Conservation (phyloP, 2,113 vertebrate genomes). For the Rhabdomys dilectus region DNA sequence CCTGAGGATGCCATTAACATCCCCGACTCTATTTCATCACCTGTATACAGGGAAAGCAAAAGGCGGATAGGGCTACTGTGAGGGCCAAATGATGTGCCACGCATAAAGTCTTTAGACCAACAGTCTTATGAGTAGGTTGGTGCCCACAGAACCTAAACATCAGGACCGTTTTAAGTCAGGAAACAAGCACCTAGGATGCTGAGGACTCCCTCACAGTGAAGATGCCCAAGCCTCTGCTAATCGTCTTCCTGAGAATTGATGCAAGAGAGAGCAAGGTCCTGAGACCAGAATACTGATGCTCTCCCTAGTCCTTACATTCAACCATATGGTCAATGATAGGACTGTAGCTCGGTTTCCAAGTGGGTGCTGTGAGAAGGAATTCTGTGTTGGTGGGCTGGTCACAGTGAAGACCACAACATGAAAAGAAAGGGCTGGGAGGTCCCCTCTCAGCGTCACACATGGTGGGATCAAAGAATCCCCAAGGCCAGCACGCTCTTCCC, state of each 20-base stretch:
- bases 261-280: neutral
- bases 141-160: neutral
- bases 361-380: neutral
- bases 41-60: neutral
- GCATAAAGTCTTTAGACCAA: neutral
- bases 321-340: accelerated
- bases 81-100: neutral
- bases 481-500: neutral
- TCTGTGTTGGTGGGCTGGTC: neutral
- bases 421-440: neutral
- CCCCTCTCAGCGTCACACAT: accelerated
- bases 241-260: too few species aligned
- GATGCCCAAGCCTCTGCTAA: too few species aligned
- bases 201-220: too few species aligned
- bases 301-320: neutral
- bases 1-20: neutral
- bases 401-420: accelerated
- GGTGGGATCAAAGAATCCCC: accelerated
- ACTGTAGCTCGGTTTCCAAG: neutral
- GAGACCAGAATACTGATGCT: neutral
- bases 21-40: neutral
- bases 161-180: neutral
- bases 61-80: too few species aligned
- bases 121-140: neutral
- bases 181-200: neutral